These are phyloP conservation scores for Aquatica leii DNA, from an alignment of 2,888 invertebrate genomes.

Conservation along the genomic window DNA sequence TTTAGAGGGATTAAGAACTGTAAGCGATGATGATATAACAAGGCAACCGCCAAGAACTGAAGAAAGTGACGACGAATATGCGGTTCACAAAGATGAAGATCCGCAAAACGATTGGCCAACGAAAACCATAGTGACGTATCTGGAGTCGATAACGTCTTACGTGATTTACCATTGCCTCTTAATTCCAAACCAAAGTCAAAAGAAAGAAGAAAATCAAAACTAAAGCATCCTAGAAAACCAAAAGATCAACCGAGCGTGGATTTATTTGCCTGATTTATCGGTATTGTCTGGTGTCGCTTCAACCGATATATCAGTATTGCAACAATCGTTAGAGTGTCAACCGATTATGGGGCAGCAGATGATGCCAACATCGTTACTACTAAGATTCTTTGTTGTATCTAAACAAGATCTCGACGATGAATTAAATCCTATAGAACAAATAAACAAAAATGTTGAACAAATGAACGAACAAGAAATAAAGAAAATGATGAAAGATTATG, in stretches of 20 bases:
- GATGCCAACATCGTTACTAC: conserved; percentile 12
- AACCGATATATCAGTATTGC: conserved; percentile 1
- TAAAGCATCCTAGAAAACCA: conserved; percentile 41
- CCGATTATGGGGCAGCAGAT: conserved; percentile 6
- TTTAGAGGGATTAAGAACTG: conserved; percentile 77
- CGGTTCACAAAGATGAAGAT: conserved; percentile 44
- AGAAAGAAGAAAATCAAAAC: conserved; percentile 40
- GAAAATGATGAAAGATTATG: conserved; percentile 69
- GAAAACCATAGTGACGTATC: conserved; percentile 37
- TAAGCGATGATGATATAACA: conserved; percentile 71
- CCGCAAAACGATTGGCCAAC: conserved; percentile 44
- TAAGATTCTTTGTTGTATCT: conserved; percentile 17
- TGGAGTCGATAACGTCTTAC: conserved; percentile 19
- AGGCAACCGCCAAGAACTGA: conserved; percentile 61
- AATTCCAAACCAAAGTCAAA: conserved; percentile 26
- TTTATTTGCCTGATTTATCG: conserved; percentile 51
- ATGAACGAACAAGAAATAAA: conserved; percentile 59
- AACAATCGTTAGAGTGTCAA: conserved; percentile 6
- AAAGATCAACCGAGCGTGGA: conserved; percentile 26
- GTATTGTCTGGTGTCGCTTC: conserved; percentile 28
- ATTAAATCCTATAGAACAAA: conserved; percentile 60
- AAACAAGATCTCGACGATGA: conserved; percentile 46
- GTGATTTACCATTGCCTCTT: conserved; percentile 29
- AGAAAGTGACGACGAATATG: conserved; percentile 54
- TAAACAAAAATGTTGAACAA: conserved; percentile 57